Percentiles rank a stretch among this genome's conserved stretches.
Evolutionary conservation across 2,113 vertebrate genomes (phyloP).

Genomic region (Stigmatopora nigra): DNA sequence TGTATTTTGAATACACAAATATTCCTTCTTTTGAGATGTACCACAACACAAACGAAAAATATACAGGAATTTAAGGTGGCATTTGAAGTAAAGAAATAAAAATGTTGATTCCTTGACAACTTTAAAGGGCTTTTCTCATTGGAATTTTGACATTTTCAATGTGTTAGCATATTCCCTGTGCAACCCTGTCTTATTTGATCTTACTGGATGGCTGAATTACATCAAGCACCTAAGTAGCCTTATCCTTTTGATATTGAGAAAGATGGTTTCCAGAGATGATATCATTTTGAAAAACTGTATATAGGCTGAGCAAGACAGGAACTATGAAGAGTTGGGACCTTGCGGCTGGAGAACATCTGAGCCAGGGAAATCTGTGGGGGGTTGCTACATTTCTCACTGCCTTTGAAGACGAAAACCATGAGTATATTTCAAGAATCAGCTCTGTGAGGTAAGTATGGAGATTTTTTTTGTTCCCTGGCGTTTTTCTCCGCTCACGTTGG

Average conservation of each 20-base stretch:
- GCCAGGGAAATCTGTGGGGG: slow-evolving; percentile 14
- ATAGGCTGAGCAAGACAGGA: slow-evolving; percentile 25
- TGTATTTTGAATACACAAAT: no score
- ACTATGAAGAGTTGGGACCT: slow-evolving; percentile 6
- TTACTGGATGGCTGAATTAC: not conserved
- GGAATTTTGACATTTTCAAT: no score
- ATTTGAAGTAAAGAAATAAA: no score
- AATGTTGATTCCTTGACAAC: no score
- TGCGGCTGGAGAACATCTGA: slow-evolving; percentile 21
- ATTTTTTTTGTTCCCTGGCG: not conserved
- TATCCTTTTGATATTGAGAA: slow-evolving; percentile 19
- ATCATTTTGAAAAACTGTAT: slow-evolving; percentile 24
- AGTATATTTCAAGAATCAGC: slow-evolving; percentile 21
- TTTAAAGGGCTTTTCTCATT: no score
- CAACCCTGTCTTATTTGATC: no score
- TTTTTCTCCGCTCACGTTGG: not conserved
- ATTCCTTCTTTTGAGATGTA: no score
- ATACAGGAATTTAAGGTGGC: no score
- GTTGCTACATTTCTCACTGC: slow-evolving; percentile 10
- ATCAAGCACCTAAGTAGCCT: not conserved
- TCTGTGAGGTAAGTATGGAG: slow-evolving; percentile 1
- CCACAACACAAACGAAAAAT: no score
- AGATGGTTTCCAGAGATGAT: slow-evolving; percentile 9
- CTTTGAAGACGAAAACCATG: slow-evolving; percentile 8
- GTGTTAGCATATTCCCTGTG: no score